Percentiles rank a stretch among this genome's conserved stretches.
phyloP scores from a whole-genome alignment of 2,113 vertebrate genomes.

The Picathartes gymnocephalus region DNA sequence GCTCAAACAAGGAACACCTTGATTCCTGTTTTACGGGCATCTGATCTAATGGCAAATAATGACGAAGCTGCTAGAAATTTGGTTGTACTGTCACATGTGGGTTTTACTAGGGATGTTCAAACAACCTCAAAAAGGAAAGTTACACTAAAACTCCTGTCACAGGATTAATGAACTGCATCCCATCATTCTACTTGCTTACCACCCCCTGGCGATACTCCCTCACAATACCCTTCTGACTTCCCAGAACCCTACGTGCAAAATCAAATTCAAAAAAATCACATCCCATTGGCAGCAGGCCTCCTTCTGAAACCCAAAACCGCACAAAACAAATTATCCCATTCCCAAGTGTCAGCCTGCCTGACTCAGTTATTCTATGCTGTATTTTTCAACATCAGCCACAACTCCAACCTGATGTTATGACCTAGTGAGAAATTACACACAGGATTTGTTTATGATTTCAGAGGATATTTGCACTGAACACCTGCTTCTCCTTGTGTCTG shows the following conservation, averaged over 20 bases:
- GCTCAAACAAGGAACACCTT: rapidly evolving
- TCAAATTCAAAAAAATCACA: not conserved
- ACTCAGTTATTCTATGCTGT: not conserved
- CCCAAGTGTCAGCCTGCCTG: not conserved
- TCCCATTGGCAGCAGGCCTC: not conserved
- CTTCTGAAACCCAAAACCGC: not conserved
- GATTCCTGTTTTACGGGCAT: not conserved
- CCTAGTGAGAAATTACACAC: conserved; percentile 5
- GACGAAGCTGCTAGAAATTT: not conserved
- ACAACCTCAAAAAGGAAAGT: not conserved
- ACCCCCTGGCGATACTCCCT: not conserved
- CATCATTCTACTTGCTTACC: not conserved
- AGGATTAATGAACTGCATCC: not conserved
- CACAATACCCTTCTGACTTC: not conserved
- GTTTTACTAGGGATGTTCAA: not conserved
- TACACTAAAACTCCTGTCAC: not conserved
- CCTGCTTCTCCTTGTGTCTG: not conserved
- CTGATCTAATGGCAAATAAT: not conserved
- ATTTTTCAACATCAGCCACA: not conserved
- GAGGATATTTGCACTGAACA: not conserved
- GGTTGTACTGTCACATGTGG: not conserved
- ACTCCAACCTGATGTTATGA: not conserved
- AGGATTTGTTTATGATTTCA: conserved; percentile 10
- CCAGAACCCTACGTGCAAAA: not conserved
- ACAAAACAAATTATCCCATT: not conserved